Evolutionary conservation across 2,888 invertebrate genomes (phyloP).

Genomic region (Torymus tubicola): DNA sequence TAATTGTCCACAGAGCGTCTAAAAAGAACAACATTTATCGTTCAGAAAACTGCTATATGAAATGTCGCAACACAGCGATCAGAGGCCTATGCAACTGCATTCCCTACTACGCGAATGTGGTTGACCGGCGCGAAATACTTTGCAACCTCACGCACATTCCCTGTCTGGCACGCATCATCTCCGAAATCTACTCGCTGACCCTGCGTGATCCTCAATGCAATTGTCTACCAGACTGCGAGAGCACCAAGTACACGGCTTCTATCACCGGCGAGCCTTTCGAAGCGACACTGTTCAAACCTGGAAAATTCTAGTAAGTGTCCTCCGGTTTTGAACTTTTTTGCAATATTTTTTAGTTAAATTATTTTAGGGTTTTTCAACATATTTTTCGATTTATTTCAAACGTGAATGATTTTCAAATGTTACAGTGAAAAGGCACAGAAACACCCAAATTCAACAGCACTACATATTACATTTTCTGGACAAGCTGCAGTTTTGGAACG

Average conservation of each 20-base stretch:
- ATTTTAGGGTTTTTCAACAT: not conserved
- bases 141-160: constrained; percentile 71
- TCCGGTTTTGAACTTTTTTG: not conserved
- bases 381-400: not conserved
- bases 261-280: constrained; percentile 61
- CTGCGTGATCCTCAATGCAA: constrained; percentile 59
- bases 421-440: constrained; percentile 59
- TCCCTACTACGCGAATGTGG: constrained; percentile 68
- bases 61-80: constrained; percentile 66
- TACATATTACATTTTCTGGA: constrained; percentile 64
- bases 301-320: constrained; percentile 63
- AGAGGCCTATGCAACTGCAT: constrained; percentile 69
- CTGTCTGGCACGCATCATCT: constrained; percentile 65
- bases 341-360: not conserved
- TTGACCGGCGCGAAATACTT: constrained; percentile 56
- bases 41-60: constrained; percentile 71
- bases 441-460: constrained; percentile 61
- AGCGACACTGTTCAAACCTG: constrained; percentile 60
- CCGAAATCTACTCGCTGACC: constrained; percentile 60
- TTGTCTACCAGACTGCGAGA: constrained; percentile 65
- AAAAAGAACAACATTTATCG: constrained; percentile 61
- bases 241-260: constrained; percentile 58
- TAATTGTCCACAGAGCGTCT: constrained; percentile 52
- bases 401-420: not conserved
- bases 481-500: constrained; percentile 62